Percentiles rank a stretch among this genome's conserved stretches.
phyloP scores from a whole-genome alignment of 2,888 invertebrate genomes.

The Heliconius ethilla region DNA sequence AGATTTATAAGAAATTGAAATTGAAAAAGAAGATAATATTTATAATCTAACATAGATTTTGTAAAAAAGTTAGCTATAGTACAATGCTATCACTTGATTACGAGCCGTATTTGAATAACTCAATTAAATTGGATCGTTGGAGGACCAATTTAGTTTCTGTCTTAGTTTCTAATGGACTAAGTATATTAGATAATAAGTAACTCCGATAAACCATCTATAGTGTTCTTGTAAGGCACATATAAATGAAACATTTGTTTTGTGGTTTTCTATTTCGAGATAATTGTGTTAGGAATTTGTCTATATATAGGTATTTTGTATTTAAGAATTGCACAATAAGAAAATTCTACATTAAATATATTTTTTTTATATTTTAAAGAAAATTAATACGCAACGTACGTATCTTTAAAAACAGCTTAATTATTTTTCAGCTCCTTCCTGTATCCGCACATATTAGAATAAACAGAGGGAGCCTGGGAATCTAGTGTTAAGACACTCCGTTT shows the following conservation, averaged over 20 bases:
- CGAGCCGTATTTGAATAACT: slow-evolving; percentile 21
- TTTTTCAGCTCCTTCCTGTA: too few species aligned
- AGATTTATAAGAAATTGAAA: too few species aligned
- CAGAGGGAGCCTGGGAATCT: too few species aligned
- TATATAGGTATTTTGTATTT: background rate
- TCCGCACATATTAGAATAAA: too few species aligned
- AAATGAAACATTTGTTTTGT: slow-evolving; percentile 5
- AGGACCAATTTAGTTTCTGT: slow-evolving; percentile 26
- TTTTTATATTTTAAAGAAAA: too few species aligned
- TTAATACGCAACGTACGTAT: too few species aligned
- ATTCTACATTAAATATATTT: too few species aligned
- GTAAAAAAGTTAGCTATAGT: background rate
- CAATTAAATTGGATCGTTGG: slow-evolving; percentile 22
- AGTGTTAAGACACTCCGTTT: too few species aligned
- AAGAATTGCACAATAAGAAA: too few species aligned
- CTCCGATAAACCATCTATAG: background rate
- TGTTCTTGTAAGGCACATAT: background rate
- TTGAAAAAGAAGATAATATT: too few species aligned
- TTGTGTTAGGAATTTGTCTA: background rate
- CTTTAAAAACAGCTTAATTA: too few species aligned
- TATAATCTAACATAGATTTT: too few species aligned
- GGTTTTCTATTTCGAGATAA: background rate
- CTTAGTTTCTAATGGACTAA: slow-evolving; percentile 18
- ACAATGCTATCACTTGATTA: slow-evolving; percentile 14
- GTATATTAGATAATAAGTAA: slow-evolving; percentile 13